Evolutionary conservation across 2,797 vertebrate genomes (phyloP).

Genomic region (Eptatretus atami): DNA sequence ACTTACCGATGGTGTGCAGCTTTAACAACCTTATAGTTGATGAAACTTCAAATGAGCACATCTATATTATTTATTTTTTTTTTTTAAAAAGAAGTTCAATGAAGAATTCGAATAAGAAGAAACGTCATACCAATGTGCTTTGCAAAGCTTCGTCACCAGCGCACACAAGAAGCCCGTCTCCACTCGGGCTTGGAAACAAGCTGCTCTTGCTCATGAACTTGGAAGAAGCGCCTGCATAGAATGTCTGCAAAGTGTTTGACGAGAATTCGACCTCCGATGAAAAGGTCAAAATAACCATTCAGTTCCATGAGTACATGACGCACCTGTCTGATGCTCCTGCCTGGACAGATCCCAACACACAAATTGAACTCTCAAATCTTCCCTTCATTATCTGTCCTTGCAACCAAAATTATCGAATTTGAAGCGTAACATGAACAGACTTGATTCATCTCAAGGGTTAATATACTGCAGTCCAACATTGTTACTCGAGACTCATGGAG

Average conservation of each 20-base stretch:
- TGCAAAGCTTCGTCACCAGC: conserved; percentile 56
- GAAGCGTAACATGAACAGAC: no score
- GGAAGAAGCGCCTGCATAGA: conserved; percentile 41
- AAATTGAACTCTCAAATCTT: background rate
- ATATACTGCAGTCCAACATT: no score
- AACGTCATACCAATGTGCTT: conserved; percentile 36
- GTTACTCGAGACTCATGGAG: no score
- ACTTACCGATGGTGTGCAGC: no score
- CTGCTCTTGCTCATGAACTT: conserved; percentile 69
- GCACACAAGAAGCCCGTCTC: conserved; percentile 36
- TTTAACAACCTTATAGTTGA: no score
- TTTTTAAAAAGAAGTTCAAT: no score
- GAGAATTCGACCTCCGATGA: conserved; percentile 21
- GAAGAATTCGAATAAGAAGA: background rate
- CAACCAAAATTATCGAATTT: no score
- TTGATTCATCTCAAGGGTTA: no score
- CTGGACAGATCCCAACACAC: conserved; percentile 14
- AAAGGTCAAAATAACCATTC: conserved; percentile 11
- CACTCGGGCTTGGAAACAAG: conserved; percentile 39
- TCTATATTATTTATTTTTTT: no score
- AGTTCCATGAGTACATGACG: conserved; percentile 59
- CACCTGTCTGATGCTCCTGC: conserved; percentile 30
- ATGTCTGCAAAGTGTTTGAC: conserved; percentile 42
- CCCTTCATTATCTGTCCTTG: background rate
- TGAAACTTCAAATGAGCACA: no score